Base-by-base conservation (phyloP, 2,113 vertebrate species). In the Epinephelus fuscoguttatus region DNA sequence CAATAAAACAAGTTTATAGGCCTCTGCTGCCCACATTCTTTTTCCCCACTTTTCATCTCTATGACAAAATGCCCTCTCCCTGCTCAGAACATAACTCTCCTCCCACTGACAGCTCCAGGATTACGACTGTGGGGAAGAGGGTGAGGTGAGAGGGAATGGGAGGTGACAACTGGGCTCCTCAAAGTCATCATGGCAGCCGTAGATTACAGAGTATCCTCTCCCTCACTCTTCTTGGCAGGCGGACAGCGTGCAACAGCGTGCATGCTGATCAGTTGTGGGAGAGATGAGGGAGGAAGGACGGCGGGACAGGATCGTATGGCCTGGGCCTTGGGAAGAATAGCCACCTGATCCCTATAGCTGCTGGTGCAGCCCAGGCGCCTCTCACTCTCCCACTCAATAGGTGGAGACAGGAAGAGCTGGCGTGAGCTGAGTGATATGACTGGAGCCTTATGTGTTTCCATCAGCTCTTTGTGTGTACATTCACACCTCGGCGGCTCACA, bases 1-100 rank as follows among this genome's bases (percentile, higher is more conserved):
- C 90, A 89, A 95, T 96, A 94, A 96, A 96, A 89, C 91, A 95
- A 30, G 61, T 95, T 95, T 95, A 95, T 95, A 84, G 94, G 66
- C 70, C 88, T 91, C 89, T n/a, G 75, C 86, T 93, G 92, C 91
- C 86, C 92, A 86, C 83, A 82, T 93, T 91, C 91, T 89, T 92
- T 94, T 82, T 21, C 70, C 75, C 84, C 86, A 92, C 93, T 95
- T 95, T 93, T 95, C 94, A 93, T 94, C 91, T 81, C 64, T 73
- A 57, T 95, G 95, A 96, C 92, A 93, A 94, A 96, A 93, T 94
- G 89, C 89, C 85, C 89, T 92, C 91, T 84, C 69, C 30, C 73
- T 18, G 68, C 88, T 88, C 87, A 78, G 85, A 82, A 80, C 84
- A 91, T 96, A 93, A 95, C 85, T 96, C 94, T 94, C 85, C 3